phyloP scores from a whole-genome alignment of 2,797 vertebrate species.

The Brachymystax lenok region DNA sequence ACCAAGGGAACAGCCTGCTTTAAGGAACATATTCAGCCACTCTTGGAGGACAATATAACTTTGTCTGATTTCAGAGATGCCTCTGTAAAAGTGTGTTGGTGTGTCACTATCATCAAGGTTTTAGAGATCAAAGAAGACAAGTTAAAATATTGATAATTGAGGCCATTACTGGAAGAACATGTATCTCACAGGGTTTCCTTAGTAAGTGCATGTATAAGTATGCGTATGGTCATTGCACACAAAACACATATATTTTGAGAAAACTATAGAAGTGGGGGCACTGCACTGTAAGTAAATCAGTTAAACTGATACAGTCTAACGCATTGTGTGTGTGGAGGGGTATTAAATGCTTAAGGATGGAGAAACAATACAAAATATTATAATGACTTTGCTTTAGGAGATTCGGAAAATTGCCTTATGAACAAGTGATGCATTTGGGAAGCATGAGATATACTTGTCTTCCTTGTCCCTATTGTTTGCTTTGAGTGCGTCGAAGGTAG shows the following conservation, averaged over 20 bases:
- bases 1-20: background rate
- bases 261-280: background rate
- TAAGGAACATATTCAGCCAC: background rate
- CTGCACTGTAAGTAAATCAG: background rate
- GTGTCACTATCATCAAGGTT: too few species aligned
- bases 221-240: background rate
- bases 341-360: too few species aligned
- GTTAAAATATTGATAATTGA: background rate
- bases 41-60: background rate
- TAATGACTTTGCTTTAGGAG: too few species aligned
- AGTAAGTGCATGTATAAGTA: background rate
- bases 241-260: background rate
- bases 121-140: too few species aligned
- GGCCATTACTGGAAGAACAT: background rate
- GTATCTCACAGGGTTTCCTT: background rate
- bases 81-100: too few species aligned
- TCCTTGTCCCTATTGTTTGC: conserved; percentile 34
- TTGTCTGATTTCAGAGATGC: background rate
- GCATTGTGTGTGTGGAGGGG: too few species aligned
- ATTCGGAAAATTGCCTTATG: too few species aligned
- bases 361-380: too few species aligned
- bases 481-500: conserved; percentile 50
- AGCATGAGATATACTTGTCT: conserved; percentile 38
- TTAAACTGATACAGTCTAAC: too few species aligned
- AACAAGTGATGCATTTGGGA: background rate